Conservation (phyloP, 2,797 vertebrate species). For the Psittacula derbiana region DNA sequence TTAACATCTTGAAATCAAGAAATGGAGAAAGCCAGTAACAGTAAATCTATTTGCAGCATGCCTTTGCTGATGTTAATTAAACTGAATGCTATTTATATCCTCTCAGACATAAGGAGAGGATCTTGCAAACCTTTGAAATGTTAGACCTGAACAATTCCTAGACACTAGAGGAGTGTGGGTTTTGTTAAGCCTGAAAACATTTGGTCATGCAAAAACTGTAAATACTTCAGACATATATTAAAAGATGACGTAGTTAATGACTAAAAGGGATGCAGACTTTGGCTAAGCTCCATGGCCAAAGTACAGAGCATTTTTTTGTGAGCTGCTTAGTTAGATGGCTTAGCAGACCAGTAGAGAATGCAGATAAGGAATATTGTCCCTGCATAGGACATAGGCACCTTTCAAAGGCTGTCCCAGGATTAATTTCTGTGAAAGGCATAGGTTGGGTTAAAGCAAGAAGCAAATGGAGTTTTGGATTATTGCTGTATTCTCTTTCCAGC, state of each 20-base stretch:
- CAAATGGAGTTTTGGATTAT: neutral
- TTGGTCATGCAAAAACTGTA: neutral
- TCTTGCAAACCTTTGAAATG: constrained; percentile 22
- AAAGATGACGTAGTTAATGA: neutral
- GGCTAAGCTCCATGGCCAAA: neutral
- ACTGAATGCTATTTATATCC: neutral
- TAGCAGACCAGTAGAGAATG: neutral
- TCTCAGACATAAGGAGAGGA: neutral
- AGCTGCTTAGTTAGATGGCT: neutral
- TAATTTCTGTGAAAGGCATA: neutral
- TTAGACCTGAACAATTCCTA: neutral
- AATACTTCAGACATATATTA: neutral
- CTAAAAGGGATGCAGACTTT: neutral
- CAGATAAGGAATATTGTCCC: neutral
- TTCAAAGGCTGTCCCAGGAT: neutral
- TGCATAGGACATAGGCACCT: rapidly evolving
- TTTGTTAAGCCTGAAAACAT: constrained; percentile 11
- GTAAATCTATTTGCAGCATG: neutral
- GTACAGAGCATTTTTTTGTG: neutral
- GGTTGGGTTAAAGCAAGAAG: neutral
- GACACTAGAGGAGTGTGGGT: neutral
- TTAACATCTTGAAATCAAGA: constrained; percentile 12
- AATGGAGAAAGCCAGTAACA: neutral
- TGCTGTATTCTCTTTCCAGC: neutral
- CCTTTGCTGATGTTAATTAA: constrained; percentile 9